These are phyloP conservation scores for Pristiophorus japonicus DNA, from an alignment of 2,113 vertebrate species.

Conservation along the genomic window DNA sequence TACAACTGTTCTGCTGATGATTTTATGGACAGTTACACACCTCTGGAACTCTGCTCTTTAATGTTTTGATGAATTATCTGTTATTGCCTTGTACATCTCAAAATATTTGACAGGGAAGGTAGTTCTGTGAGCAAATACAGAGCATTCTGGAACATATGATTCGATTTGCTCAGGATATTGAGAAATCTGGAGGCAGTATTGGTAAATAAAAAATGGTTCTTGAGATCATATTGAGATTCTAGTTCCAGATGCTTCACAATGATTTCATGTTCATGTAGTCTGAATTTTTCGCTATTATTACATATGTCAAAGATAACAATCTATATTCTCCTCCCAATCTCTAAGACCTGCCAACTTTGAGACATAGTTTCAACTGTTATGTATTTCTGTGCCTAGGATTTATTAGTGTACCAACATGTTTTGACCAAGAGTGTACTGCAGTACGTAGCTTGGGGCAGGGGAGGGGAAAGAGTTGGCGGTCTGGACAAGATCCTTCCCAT, in stretches of 20 bases:
- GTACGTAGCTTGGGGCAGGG: too few species aligned
- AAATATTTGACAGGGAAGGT: background rate
- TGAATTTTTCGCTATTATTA: background rate
- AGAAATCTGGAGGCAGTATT: background rate
- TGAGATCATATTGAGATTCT: background rate
- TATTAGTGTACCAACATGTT: background rate
- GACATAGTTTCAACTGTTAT: background rate
- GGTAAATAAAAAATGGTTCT: background rate
- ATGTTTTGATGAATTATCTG: background rate
- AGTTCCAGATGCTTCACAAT: background rate
- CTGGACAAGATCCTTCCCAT: too few species aligned
- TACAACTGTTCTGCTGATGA: background rate
- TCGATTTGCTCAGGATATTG: background rate
- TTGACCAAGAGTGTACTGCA: background rate
- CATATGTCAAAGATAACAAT: too few species aligned
- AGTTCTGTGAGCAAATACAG: background rate
- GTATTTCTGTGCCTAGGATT: background rate
- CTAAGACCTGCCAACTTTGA: too few species aligned
- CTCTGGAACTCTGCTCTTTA: background rate
- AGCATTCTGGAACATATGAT: background rate
- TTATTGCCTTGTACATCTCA: background rate
- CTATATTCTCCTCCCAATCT: too few species aligned
- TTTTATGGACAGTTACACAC: background rate
- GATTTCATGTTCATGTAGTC: background rate
- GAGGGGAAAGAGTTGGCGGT: background rate